Evolutionary conservation across 2,888 invertebrate genomes (phyloP).

Genomic region (Rotaria socialis): DNA sequence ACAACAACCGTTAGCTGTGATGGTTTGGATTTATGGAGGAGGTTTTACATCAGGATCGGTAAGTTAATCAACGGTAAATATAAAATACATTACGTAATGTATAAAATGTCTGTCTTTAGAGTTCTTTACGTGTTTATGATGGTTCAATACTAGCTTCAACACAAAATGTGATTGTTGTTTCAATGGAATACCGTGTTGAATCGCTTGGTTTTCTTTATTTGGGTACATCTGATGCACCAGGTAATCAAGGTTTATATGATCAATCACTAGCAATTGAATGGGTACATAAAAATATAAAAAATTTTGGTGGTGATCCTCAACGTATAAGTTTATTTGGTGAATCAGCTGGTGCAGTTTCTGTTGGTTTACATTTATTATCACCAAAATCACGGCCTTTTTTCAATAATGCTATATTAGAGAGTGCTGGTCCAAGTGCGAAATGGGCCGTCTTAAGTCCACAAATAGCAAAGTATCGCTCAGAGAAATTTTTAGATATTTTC

Average conservation of each 20-base stretch:
- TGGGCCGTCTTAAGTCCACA: constrained; percentile 67
- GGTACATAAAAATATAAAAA: constrained; percentile 57
- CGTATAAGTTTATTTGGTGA: constrained; percentile 91
- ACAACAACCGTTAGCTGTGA: constrained; percentile 51
- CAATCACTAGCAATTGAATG: constrained; percentile 78
- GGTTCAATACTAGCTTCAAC: constrained; percentile 40
- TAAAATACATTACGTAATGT: not conserved
- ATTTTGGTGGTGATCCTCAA: constrained; percentile 71
- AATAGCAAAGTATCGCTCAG: constrained; percentile 60
- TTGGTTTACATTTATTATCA: constrained; percentile 72
- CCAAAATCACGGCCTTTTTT: constrained; percentile 77
- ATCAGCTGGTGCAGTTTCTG: constrained; percentile 89
- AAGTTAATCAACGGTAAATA: not conserved
- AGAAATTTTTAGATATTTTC: constrained; percentile 59
- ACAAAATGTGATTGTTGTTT: constrained; percentile 46
- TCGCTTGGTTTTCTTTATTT: constrained; percentile 50
- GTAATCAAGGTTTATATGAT: constrained; percentile 90
- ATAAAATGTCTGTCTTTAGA: constrained; percentile 60
- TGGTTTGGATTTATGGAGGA: constrained; percentile 77
- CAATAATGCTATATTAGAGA: constrained; percentile 81
- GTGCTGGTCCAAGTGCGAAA: constrained; percentile 82
- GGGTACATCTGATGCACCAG: constrained; percentile 68
- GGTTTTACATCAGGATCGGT: constrained; percentile 78
- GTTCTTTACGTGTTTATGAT: constrained; percentile 55
- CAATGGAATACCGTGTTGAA: constrained; percentile 50